phyloP scores from a whole-genome alignment of 2,113 vertebrate genomes.

The Prunella fulvescens region DNA sequence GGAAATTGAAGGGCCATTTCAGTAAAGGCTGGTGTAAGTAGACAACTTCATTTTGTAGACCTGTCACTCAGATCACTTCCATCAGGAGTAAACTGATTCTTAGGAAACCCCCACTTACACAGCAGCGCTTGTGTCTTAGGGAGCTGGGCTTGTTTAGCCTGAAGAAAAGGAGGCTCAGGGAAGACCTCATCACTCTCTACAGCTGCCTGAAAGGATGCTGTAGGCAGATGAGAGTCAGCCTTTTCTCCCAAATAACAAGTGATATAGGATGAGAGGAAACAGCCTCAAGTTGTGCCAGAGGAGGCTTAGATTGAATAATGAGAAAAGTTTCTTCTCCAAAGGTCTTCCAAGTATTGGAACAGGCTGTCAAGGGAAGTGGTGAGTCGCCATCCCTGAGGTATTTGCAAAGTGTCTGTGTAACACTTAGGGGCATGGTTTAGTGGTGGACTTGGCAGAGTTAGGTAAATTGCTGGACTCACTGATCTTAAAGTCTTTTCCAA shows the following conservation, averaged over 20 bases:
- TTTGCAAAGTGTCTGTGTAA: neutral
- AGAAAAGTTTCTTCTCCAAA: neutral
- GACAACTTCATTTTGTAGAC: constrained; percentile 6
- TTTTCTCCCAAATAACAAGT: neutral
- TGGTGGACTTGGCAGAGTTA: neutral
- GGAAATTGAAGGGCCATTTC: constrained; percentile 22
- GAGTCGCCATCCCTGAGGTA: neutral
- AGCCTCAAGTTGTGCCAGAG: neutral
- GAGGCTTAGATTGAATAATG: neutral
- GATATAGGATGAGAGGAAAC: neutral
- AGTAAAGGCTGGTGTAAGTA: neutral
- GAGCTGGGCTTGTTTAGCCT: neutral
- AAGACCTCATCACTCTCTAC: neutral
- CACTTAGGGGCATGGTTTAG: neutral
- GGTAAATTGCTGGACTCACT: neutral
- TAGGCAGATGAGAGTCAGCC: neutral
- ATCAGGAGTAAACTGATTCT: neutral
- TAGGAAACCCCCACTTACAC: neutral
- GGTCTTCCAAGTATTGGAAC: neutral
- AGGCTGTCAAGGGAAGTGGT: neutral
- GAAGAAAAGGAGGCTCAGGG: neutral
- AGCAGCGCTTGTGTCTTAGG: neutral
- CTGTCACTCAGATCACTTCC: neutral
- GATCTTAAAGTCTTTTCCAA: neutral
- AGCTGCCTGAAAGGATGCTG: neutral